Evolutionary conservation across 2,888 invertebrate species (phyloP).

Genomic region (Eupelmus urozonus): DNA sequence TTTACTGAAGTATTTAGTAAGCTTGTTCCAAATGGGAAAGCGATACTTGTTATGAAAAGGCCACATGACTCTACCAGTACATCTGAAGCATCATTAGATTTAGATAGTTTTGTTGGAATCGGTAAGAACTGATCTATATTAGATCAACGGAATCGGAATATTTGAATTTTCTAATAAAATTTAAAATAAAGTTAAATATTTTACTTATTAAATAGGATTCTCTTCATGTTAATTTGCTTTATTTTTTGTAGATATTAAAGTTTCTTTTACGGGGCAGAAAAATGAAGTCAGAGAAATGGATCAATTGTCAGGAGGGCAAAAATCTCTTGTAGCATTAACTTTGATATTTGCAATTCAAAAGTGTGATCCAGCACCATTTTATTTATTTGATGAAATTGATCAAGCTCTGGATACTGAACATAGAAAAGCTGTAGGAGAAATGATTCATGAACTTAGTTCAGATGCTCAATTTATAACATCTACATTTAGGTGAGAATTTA

Average conservation of each 20-base stretch:
- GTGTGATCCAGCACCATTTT: slow-evolving; percentile 99
- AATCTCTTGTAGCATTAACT: slow-evolving; percentile 97
- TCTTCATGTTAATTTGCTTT: not conserved
- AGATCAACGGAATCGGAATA: not conserved
- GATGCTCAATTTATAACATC: slow-evolving; percentile 99
- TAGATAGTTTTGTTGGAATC: slow-evolving; percentile 79
- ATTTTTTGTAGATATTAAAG: slow-evolving; percentile 85
- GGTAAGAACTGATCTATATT: slow-evolving; percentile 64
- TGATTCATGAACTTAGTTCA: slow-evolving; percentile 96
- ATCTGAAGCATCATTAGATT: slow-evolving; percentile 82
- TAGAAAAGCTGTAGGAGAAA: slow-evolving; percentile 96
- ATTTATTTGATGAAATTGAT: slow-evolving; percentile 99
- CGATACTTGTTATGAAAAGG: slow-evolving; percentile 93
- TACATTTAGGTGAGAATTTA: slow-evolving; percentile 85
- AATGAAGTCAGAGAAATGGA: slow-evolving; percentile 99
- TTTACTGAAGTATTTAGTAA: slow-evolving; percentile 99
- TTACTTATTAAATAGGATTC: not conserved
- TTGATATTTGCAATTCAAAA: slow-evolving; percentile 99
- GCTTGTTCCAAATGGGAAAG: slow-evolving; percentile 95
- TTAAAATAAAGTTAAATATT: no score
- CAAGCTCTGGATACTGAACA: slow-evolving; percentile 98
- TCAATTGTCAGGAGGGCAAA: slow-evolving; percentile 98
- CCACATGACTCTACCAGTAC: slow-evolving; percentile 84
- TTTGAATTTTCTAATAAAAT: not conserved
- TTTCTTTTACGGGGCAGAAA: slow-evolving; percentile 95